Evolutionary conservation across 1,140 invertebrate genomes (phyloP).

Genomic region (Aphelenchoides besseyi): DNA sequence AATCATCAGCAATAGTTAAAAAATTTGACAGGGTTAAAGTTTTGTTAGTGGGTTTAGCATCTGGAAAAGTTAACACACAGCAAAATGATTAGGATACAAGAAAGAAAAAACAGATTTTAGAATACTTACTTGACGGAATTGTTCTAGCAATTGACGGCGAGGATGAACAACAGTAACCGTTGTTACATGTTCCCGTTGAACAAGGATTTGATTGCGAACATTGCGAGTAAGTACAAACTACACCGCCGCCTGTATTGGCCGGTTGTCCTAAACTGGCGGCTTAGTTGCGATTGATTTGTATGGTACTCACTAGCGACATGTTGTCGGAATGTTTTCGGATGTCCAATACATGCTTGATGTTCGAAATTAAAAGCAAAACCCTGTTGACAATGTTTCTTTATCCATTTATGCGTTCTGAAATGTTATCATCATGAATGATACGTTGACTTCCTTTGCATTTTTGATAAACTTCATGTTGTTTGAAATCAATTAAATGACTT

Average conservation of each 20-base stretch:
- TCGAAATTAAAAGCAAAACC: constrained; percentile 59
- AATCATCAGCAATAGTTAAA: constrained; percentile 38
- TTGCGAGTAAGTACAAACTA: constrained; percentile 57
- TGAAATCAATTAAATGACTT: constrained; percentile 20
- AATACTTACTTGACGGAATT: constrained; percentile 10
- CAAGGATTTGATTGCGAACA: constrained; percentile 53
- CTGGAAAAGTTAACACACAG: background rate
- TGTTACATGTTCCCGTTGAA: constrained; percentile 57
- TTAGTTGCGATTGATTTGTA: constrained; percentile 16
- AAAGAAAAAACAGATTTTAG: background rate
- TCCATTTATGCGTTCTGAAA: constrained; percentile 51
- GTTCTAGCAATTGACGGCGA: constrained; percentile 20
- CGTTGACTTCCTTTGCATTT: too few species aligned
- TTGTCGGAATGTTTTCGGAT: constrained; percentile 35
- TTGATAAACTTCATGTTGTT: background rate
- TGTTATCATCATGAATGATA: background rate
- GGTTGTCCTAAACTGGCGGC: constrained; percentile 10
- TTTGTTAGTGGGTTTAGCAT: constrained; percentile 15
- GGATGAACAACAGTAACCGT: constrained; percentile 56
- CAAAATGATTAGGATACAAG: background rate
- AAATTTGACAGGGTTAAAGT: constrained; percentile 21
- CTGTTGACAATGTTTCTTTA: constrained; percentile 55
- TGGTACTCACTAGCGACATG: constrained; percentile 23
- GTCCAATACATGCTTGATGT: constrained; percentile 56
- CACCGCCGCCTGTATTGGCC: constrained; percentile 34